phyloP scores from a whole-genome alignment of 1,140 invertebrate genomes.

The Sarcophaga bullata region DNA sequence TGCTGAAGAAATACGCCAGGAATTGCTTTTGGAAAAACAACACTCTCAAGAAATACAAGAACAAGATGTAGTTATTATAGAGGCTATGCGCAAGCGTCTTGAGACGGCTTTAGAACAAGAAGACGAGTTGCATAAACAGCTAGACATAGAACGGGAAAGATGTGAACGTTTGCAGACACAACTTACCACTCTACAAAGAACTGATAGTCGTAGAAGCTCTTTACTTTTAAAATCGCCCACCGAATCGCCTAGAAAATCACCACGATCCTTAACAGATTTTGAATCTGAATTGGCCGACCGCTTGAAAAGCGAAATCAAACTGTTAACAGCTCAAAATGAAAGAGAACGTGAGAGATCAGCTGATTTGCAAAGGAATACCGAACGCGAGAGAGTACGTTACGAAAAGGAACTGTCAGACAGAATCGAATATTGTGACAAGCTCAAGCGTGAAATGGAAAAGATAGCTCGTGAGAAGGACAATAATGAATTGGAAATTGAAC shows the following conservation, averaged over 20 bases:
- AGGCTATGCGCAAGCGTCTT: conserved; percentile 71
- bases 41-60: conserved; percentile 68
- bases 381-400: conserved; percentile 66
- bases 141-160: conserved; percentile 69
- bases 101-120: conserved; percentile 73
- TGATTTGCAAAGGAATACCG: conserved; percentile 66
- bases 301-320: conserved; percentile 67
- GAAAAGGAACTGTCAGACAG: conserved; percentile 70
- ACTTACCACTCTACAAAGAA: conserved; percentile 56
- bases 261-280: conserved; percentile 56
- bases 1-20: conserved; percentile 66
- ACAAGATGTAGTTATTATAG: conserved; percentile 72
- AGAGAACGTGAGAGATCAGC: conserved; percentile 65
- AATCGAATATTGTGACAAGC: conserved; percentile 68
- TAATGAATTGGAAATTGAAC: conserved; percentile 58
- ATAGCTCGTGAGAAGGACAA: conserved; percentile 59
- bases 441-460: conserved; percentile 66
- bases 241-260: conserved; percentile 59
- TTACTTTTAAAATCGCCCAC: conserved; percentile 56
- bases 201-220: conserved; percentile 58
- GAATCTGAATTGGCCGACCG: conserved; percentile 66
- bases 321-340: conserved; percentile 68
- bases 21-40: conserved; percentile 68
- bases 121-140: conserved; percentile 70
- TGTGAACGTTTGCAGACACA: conserved; percentile 68